Evolutionary conservation across 2,113 vertebrate genomes (phyloP), one percentile per base, ranked within the genome.

Genomic region (Antennarius striatus): DNA sequence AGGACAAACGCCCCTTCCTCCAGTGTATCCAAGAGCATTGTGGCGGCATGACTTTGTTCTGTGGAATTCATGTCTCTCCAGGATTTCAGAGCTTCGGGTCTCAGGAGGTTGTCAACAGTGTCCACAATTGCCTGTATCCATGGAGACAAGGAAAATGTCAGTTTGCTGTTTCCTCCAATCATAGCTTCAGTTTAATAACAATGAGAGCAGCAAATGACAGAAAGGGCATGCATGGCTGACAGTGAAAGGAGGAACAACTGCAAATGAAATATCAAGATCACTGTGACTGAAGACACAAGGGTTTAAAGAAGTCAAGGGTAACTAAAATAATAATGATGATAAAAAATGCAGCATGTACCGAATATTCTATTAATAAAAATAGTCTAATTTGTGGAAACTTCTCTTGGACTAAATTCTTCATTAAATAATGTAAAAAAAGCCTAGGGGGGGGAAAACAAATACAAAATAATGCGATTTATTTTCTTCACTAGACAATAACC

Each of bases 41-140:
- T 99, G 77, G 98, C 97, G 9, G 96, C 95, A 6, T 99, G 97
- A 0, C 96, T 94, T 90, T 98, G 97, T 80, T 99, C 97, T 0
- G 97, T 96, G 57, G 95, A 93, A 91, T 99, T 99, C 98, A 99
- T 99, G 87, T 99, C 96, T 85, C 92, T 96, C 98, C 98, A 99
- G 42, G 97, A 99, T 79, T 98, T 95, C 86, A 99, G 90, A 54
- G 97, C 96, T 91, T 99, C 96, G 3, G 93, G 92, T 90, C 96
- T 94, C 91, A 99, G 93, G 78, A 99, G 95, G 91, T 99, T 99
- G 94, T 99, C 95, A 83, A 99, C 98, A 6, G 98, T 99, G 91
- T 99, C 98, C 87, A 99, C 97, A 73, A 99, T 98, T 63, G 98
- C 97, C 98, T 99, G 93, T 77, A 92, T 92, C 90, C 92, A 91